phyloP scores from a whole-genome alignment of 2,797 vertebrate genomes.

The Poecilia picta region DNA sequence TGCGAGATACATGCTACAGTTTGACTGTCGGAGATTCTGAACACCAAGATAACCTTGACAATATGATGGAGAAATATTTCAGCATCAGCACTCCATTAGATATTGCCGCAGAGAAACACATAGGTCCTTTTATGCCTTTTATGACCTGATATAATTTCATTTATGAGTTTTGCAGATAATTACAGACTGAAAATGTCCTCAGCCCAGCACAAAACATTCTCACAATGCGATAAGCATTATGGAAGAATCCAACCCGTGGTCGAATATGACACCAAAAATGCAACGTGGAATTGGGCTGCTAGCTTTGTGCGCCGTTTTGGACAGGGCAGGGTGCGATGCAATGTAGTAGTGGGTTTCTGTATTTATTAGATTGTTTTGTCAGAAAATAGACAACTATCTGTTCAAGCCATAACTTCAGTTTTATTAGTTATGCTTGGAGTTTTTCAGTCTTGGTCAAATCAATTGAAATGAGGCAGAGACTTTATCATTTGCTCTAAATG shows the following conservation, averaged over 20 bases:
- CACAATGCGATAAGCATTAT: not conserved
- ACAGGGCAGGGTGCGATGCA: not conserved
- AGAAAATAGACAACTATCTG: not conserved
- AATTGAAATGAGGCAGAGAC: not conserved
- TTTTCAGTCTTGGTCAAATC: not conserved
- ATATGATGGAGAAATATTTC: not conserved
- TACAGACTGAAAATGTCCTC: not conserved
- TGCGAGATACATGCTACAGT: not conserved
- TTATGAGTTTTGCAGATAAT: conserved; percentile 4
- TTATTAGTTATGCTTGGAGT: not conserved
- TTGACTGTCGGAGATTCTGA: not conserved
- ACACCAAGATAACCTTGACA: not conserved
- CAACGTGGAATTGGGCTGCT: not conserved
- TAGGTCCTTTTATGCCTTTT: not conserved
- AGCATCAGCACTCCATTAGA: not conserved
- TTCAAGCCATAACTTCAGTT: not conserved
- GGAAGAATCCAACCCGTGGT: not conserved
- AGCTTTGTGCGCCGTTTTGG: not conserved
- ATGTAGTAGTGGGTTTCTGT: not conserved
- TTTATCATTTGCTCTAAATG: not conserved
- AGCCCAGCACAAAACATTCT: not conserved
- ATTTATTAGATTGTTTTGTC: not conserved
- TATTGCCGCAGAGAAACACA: not conserved
- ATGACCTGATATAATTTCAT: conserved; percentile 2
- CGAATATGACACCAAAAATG: not conserved